These are phyloP conservation scores for Polyergus mexicanus DNA, from an alignment of 1,140 invertebrate genomes.

Conservation along the genomic window DNA sequence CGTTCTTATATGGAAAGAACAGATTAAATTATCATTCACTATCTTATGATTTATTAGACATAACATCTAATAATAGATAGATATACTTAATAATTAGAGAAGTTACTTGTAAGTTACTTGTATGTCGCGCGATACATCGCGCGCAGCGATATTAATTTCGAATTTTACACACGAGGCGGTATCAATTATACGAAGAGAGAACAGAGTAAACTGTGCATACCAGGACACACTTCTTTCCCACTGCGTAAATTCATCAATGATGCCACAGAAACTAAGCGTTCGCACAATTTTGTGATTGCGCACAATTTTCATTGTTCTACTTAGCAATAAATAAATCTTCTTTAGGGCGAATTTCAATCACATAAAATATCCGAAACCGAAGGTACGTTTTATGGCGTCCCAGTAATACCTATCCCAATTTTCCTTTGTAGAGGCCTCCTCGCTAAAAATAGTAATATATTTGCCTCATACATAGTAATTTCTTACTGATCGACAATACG, in stretches of 20 bases:
- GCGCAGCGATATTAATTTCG: background rate
- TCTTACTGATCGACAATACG: background rate
- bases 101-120: slow-evolving; percentile 7
- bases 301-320: slow-evolving; percentile 69
- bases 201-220: slow-evolving; percentile 21
- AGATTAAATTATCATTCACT: slow-evolving; percentile 10
- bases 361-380: slow-evolving; percentile 95
- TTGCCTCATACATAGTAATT: background rate
- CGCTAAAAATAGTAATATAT: slow-evolving; percentile 84
- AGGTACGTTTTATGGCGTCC: slow-evolving; percentile 96
- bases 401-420: slow-evolving; percentile 98
- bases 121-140: background rate
- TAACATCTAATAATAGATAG: slow-evolving; percentile 59
- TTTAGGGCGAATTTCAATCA: slow-evolving; percentile 83
- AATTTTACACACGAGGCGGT: slow-evolving; percentile 33
- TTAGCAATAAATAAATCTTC: slow-evolving; percentile 80
- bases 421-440: slow-evolving; percentile 93
- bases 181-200: slow-evolving; percentile 43
- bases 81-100: background rate
- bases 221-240: slow-evolving; percentile 1
- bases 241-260: slow-evolving; percentile 11
- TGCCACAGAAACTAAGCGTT: slow-evolving; percentile 34
- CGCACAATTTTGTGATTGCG: slow-evolving; percentile 11
- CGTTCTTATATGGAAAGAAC: slow-evolving; percentile 39
- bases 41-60: slow-evolving; percentile 58